Conservation (phyloP, 1,140 invertebrate species). For the Archegozetes longisetosus region DNA sequence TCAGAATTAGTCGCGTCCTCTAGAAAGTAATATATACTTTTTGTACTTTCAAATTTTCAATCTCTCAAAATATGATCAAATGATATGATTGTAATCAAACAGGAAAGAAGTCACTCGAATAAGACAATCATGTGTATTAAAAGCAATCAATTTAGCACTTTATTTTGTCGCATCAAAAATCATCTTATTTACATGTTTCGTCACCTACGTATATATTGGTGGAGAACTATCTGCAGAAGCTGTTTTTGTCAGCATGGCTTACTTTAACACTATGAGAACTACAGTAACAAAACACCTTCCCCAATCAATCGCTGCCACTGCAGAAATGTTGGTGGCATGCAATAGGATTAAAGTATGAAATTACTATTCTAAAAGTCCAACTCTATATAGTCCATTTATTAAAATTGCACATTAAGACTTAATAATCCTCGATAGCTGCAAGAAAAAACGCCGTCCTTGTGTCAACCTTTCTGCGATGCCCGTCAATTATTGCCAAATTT, state of each 20-base stretch:
- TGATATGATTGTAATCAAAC: background rate
- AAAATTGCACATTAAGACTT: no score
- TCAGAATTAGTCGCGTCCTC: conserved; percentile 41
- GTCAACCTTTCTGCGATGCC: no score
- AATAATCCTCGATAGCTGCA: no score
- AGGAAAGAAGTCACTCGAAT: conserved; percentile 31
- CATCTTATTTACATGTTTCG: conserved; percentile 50
- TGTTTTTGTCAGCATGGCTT: conserved; percentile 54
- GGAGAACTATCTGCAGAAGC: conserved; percentile 46
- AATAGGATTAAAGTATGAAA: conserved; percentile 34
- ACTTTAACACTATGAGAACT: conserved; percentile 48
- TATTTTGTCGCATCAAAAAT: conserved; percentile 39
- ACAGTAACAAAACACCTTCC: conserved; percentile 50
- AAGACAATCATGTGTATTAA: conserved; percentile 43
- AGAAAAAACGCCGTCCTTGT: no score
- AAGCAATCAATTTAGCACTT: conserved; percentile 41
- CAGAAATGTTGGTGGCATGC: conserved; percentile 39
- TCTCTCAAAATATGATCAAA: conserved; percentile 31
- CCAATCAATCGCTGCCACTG: conserved; percentile 39
- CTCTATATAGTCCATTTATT: no score
- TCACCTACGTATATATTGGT: conserved; percentile 46
- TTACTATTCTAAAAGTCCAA: no score
- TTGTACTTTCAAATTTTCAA: conserved; percentile 39
- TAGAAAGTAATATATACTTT: conserved; percentile 24
- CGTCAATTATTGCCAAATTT: no score